These are phyloP conservation scores for Zingel zingel DNA, from an alignment of 2,113 vertebrate genomes.

Conservation along the genomic window DNA sequence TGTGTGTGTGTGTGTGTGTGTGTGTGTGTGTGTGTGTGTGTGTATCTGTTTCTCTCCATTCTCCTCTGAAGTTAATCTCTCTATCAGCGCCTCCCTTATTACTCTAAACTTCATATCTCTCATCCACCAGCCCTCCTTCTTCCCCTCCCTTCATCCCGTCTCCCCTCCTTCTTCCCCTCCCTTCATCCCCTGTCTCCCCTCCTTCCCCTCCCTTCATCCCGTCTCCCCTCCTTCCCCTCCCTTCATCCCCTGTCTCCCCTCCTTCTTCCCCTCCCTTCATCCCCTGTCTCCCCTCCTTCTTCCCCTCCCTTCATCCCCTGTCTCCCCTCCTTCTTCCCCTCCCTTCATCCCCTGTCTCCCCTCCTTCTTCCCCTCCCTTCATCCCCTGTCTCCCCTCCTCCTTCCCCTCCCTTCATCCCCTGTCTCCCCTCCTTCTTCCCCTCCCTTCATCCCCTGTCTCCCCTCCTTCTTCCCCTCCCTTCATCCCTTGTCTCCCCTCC, in stretches of 20 bases:
- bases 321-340: background rate
- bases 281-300: slow-evolving; percentile 4
- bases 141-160: too few species aligned
- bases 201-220: too few species aligned
- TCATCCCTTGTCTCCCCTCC: background rate
- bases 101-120: slow-evolving; percentile 4
- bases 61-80: slow-evolving; percentile 36
- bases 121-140: background rate
- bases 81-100: background rate
- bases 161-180: too few species aligned
- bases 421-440: background rate
- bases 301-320: too few species aligned
- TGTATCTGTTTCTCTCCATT: slow-evolving; percentile 3
- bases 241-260: too few species aligned
- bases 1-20: too few species aligned
- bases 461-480: background rate
- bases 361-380: background rate
- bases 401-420: background rate
- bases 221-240: too few species aligned
- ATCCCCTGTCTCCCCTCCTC: background rate
- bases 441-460: too few species aligned
- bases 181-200: background rate
- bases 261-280: too few species aligned
- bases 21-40: too few species aligned
- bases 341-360: background rate